Evolutionary conservation across 2,113 vertebrate species (phyloP).

Genomic region (Probosciger aterrimus): DNA sequence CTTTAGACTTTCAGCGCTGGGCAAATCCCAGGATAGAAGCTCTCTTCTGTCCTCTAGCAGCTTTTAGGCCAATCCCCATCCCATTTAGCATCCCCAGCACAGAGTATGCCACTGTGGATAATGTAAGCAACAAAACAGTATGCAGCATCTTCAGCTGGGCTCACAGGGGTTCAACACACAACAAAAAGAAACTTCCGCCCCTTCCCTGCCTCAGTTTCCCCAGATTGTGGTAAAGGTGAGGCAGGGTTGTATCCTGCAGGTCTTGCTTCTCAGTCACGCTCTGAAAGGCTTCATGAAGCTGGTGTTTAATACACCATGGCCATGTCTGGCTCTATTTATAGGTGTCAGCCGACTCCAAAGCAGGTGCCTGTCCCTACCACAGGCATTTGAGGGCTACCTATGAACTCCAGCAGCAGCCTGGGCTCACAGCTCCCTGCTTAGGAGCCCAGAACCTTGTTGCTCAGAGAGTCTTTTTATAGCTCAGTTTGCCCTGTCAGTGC

Average conservation of each 20-base stretch:
- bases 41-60: not conserved
- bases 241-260: not conserved
- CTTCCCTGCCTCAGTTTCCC: not conserved
- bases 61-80: not conserved
- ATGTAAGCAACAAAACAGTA: not conserved
- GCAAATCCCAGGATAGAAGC: not conserved
- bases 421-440: not conserved
- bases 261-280: not conserved
- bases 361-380: not conserved
- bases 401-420: not conserved
- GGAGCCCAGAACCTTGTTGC: not conserved
- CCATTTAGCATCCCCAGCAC: not conserved
- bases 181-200: not conserved
- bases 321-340: not conserved
- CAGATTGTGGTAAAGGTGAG: not conserved
- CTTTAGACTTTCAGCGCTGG: not conserved
- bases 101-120: not conserved
- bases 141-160: not conserved
- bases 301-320: not conserved
- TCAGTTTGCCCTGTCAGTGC: not conserved
- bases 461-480: not conserved
- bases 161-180: not conserved
- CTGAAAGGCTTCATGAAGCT: not conserved
- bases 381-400: not conserved
- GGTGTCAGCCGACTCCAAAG: not conserved